Conservation (phyloP, 2,888 invertebrate species). For the Halictus ligatus region DNA sequence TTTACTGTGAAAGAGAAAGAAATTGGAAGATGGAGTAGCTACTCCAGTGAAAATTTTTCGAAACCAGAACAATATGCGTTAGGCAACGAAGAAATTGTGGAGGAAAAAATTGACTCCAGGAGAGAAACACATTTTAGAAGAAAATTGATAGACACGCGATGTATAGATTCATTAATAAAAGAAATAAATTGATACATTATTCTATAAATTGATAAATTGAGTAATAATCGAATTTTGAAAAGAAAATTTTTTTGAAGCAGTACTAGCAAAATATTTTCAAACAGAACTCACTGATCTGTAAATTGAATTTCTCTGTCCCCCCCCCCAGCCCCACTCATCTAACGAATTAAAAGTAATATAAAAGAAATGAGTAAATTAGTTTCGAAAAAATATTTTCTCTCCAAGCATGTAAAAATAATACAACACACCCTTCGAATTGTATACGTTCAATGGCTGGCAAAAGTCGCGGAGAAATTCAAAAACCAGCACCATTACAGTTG, state of each 20-base stretch:
- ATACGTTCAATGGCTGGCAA: background rate
- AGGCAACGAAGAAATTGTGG: background rate
- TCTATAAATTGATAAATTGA: too few relatives aligned
- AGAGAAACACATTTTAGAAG: background rate
- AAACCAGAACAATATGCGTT: background rate
- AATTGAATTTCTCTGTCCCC: too few relatives aligned
- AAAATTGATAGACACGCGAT: too few relatives aligned
- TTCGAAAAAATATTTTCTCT: background rate
- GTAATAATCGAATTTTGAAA: too few relatives aligned
- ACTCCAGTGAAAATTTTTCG: background rate
- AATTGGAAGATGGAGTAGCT: background rate
- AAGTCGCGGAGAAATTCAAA: background rate
- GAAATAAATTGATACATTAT: too few relatives aligned
- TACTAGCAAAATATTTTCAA: background rate
- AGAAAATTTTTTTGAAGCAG: background rate
- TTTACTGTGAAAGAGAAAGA: background rate
- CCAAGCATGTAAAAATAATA: background rate
- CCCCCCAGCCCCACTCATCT: too few relatives aligned
- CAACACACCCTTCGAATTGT: background rate
- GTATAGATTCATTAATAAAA: too few relatives aligned
- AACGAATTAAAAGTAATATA: background rate
- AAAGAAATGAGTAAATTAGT: background rate
- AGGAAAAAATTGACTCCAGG: background rate
- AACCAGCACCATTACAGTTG: too few relatives aligned
- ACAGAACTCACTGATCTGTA: background rate